Evolutionary conservation across 2,888 invertebrate genomes (phyloP).

Genomic region (Dioctria rufipes): DNA sequence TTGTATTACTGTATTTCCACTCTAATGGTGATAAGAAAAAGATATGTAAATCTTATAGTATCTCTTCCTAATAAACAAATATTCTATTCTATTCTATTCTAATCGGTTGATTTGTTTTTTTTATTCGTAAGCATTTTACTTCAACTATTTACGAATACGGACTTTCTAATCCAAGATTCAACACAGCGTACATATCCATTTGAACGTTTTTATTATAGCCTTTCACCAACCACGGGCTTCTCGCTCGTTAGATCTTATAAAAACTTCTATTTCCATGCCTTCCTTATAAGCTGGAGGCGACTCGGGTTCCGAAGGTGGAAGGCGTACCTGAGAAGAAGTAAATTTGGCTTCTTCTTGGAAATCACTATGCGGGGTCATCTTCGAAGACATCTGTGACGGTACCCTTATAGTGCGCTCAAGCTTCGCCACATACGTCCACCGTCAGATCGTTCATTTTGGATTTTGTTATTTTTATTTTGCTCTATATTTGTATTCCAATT

Average conservation of each 20-base stretch:
- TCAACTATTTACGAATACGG: slow-evolving; percentile 95
- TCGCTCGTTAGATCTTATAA: slow-evolving; percentile 89
- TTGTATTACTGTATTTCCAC: no score
- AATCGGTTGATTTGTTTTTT: slow-evolving; percentile 90
- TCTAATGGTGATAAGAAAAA: no score
- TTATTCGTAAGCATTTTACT: slow-evolving; percentile 87
- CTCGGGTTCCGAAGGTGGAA: slow-evolving; percentile 82
- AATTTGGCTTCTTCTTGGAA: slow-evolving; percentile 96
- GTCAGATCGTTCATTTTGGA: slow-evolving; percentile 98
- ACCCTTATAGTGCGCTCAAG: slow-evolving; percentile 98
- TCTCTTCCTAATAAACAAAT: no score
- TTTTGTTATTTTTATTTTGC: slow-evolving; percentile 48
- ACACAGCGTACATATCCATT: slow-evolving; percentile 94
- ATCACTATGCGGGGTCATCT: slow-evolving; percentile 96
- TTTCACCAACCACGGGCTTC: slow-evolving; percentile 98
- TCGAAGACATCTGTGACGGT: slow-evolving; percentile 94
- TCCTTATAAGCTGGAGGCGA: slow-evolving; percentile 82
- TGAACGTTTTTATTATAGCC: slow-evolving; percentile 95
- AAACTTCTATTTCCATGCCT: slow-evolving; percentile 94
- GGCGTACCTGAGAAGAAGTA: slow-evolving; percentile 90
- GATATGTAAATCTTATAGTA: no score
- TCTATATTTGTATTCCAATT: slow-evolving; percentile 69
- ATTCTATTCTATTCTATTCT: no score
- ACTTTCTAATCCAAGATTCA: slow-evolving; percentile 92
- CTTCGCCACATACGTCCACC: slow-evolving; percentile 99